Evolutionary conservation across 2,797 vertebrate species (phyloP).

Genomic region (Gymnoscopelus braueri): DNA sequence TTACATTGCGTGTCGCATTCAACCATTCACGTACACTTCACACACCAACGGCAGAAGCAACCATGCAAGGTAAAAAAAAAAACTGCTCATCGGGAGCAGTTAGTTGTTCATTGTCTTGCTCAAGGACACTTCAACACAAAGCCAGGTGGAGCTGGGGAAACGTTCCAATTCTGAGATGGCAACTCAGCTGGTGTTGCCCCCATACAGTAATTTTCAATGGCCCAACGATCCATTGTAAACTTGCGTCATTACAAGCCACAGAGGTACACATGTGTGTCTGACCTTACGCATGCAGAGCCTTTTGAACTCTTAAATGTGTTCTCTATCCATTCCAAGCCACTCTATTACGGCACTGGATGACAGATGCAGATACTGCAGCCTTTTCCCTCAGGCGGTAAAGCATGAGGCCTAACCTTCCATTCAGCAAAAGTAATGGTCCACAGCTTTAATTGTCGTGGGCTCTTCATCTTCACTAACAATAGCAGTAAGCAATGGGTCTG

Average conservation of each 20-base stretch:
- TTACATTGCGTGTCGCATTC: no score
- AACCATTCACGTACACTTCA: no score
- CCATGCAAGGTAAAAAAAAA: no score
- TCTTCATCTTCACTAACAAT: slow-evolving; percentile 86
- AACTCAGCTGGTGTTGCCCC: no score
- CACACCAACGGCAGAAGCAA: no score
- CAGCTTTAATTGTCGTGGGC: slow-evolving; percentile 83
- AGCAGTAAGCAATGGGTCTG: slow-evolving; percentile 76
- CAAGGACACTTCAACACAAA: no score
- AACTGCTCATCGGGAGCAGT: no score
- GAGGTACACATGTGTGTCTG: slow-evolving; percentile 19
- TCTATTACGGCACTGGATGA: slow-evolving; percentile 68
- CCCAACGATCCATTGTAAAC: no score
- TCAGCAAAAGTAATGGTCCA: slow-evolving; percentile 83
- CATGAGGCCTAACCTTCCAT: slow-evolving; percentile 75
- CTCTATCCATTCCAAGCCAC: slow-evolving; percentile 60
- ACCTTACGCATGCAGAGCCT: slow-evolving; percentile 33
- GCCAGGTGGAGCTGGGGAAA: no score
- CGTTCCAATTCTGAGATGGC: no score
- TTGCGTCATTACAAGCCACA: no score
- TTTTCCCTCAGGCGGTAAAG: slow-evolving; percentile 74
- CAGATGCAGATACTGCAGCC: slow-evolving; percentile 69
- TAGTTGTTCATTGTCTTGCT: neutral
- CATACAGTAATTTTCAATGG: no score
- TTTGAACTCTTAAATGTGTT: slow-evolving; percentile 54